Evolutionary conservation across 2,888 invertebrate species (phyloP).

Genomic region (Vanessa cardui): DNA sequence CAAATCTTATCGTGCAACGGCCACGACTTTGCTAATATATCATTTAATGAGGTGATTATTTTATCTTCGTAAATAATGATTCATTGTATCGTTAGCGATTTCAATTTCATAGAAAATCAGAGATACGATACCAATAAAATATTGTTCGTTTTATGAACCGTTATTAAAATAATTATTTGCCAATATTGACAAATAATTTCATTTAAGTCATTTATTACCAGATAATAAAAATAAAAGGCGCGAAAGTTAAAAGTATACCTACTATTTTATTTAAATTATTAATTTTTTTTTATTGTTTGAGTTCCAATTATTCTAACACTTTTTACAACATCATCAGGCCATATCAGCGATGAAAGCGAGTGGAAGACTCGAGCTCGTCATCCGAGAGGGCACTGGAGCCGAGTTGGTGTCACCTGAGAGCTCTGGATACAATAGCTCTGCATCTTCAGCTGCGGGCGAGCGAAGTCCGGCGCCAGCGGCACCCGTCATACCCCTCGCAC

Average conservation of each 20-base stretch:
- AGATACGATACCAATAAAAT: background rate
- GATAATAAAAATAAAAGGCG: no score
- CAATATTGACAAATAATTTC: no score
- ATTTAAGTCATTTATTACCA: no score
- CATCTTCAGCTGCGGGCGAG: constrained; percentile 90
- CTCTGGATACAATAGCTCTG: constrained; percentile 92
- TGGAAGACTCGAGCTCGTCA: constrained; percentile 88
- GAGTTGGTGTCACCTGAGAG: constrained; percentile 92
- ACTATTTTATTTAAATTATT: no score
- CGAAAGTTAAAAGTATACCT: no score
- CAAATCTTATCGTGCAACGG: constrained; percentile 96
- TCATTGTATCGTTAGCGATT: constrained; percentile 8
- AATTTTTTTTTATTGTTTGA: no score
- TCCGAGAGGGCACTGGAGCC: constrained; percentile 90
- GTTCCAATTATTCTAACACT: no score
- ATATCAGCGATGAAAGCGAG: constrained; percentile 91
- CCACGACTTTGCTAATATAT: constrained; percentile 88
- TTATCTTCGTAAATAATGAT: background rate
- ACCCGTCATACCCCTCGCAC: constrained; percentile 57
- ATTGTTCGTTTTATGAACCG: background rate
- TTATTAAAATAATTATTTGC: no score
- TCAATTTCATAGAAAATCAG: background rate
- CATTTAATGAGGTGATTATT: constrained; percentile 88
- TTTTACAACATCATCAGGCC: constrained; percentile 75
- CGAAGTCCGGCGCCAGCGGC: constrained; percentile 84